These are phyloP conservation scores for Phortica variegata DNA, from an alignment of 1,140 invertebrate species.

Conservation along the genomic window DNA sequence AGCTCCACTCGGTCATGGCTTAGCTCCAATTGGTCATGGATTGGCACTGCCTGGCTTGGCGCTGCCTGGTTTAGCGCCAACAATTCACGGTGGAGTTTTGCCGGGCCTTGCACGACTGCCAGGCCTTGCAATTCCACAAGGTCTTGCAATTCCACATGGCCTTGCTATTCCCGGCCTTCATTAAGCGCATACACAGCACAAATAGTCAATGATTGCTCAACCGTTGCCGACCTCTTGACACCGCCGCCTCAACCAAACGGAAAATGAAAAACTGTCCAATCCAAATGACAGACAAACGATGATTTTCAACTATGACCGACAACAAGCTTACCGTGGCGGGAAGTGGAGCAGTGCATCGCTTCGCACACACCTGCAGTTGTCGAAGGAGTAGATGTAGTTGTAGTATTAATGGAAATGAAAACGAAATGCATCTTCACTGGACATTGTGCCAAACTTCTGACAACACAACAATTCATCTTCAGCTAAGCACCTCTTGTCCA, in stretches of 20 bases:
- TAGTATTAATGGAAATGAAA: slow-evolving; percentile 48
- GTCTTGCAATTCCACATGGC: too few relatives aligned
- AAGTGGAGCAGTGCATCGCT: slow-evolving; percentile 24
- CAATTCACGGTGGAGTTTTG: slow-evolving; percentile 11
- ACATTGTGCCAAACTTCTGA: background rate
- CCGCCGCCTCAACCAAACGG: slow-evolving; percentile 20
- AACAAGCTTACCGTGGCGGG: too few relatives aligned
- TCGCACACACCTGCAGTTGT: slow-evolving; percentile 9
- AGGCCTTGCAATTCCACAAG: too few relatives aligned
- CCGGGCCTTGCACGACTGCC: slow-evolving; percentile 13
- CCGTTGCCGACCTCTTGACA: slow-evolving; percentile 4
- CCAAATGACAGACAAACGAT: slow-evolving; percentile 18
- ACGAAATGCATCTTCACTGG: slow-evolving; percentile 37
- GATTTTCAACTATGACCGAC: too few relatives aligned
- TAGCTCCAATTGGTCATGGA: too few relatives aligned
- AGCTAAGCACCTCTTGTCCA: slow-evolving; percentile 1
- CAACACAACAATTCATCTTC: background rate
- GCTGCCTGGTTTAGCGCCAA: slow-evolving; percentile 8
- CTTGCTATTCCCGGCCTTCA: too few relatives aligned
- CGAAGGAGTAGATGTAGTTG: slow-evolving; percentile 18
- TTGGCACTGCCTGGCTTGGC: slow-evolving; percentile 2
- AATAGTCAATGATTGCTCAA: slow-evolving; percentile 11
- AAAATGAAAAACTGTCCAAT: slow-evolving; percentile 24
- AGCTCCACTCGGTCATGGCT: slow-evolving; percentile 13
- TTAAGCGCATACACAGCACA: too few relatives aligned